Percentiles rank a stretch among this genome's conserved stretches.
Conservation (phyloP, 2,113 vertebrate genomes). For the Myotis davidii region DNA sequence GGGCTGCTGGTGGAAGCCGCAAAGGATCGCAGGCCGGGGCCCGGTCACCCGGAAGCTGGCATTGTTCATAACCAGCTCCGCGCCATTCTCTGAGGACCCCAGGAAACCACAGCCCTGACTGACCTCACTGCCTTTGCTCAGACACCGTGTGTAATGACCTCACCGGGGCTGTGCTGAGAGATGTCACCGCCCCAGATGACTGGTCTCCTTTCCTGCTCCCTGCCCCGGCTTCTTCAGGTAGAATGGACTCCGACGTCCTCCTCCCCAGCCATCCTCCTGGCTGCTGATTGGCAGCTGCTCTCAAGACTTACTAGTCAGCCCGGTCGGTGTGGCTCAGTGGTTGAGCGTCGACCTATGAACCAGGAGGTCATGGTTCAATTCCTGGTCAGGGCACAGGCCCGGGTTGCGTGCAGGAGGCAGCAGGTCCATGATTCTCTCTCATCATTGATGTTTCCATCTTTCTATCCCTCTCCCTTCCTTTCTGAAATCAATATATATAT, state of each 20-base stretch:
- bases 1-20: not conserved
- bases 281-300: not conserved
- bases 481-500: too few species aligned
- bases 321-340: too few species aligned
- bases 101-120: not conserved
- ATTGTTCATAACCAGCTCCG: not conserved
- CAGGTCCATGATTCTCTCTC: too few species aligned
- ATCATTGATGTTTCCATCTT: too few species aligned
- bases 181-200: not conserved
- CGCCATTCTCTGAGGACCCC: not conserved
- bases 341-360: too few species aligned
- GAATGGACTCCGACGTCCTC: not conserved
- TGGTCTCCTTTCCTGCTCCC: not conserved
- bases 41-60: not conserved
- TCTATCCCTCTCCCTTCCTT: too few species aligned
- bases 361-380: too few species aligned
- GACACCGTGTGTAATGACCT: not conserved
- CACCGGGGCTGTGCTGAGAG: not conserved
- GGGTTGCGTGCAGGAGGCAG: too few species aligned
- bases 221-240: not conserved
- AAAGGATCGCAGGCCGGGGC: not conserved
- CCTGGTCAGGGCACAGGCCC: too few species aligned
- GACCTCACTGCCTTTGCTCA: not conserved
- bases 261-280: not conserved
- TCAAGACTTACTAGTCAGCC: not conserved